Evolutionary conservation across 2,113 vertebrate genomes (phyloP).

Genomic region (Petrocephalus microphthalmus): DNA sequence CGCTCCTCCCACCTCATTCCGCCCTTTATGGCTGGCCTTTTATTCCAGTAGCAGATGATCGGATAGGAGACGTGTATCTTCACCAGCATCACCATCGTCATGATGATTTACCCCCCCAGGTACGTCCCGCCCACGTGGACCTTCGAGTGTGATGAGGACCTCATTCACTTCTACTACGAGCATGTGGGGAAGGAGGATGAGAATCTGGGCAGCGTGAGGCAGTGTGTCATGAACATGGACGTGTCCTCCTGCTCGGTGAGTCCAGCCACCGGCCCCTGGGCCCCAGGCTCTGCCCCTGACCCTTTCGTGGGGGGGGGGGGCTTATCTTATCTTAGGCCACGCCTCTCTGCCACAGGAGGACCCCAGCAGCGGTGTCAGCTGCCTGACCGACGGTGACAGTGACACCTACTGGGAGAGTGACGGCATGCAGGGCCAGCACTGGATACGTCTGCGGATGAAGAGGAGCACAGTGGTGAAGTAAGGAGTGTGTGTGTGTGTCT

Average conservation of each 20-base stretch:
- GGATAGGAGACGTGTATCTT: not conserved
- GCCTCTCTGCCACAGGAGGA: constrained; percentile 67
- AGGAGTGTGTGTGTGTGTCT: constrained; percentile 34
- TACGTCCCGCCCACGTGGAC: constrained; percentile 87
- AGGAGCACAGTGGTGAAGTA: constrained; percentile 94
- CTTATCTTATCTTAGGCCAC: not conserved
- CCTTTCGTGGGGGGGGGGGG: not conserved
- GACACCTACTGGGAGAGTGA: constrained; percentile 97
- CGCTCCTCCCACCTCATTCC: not conserved
- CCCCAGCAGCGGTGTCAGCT: constrained; percentile 73
- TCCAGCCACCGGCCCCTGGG: not conserved
- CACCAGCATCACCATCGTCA: not conserved
- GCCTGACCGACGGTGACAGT: constrained; percentile 81
- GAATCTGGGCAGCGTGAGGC: constrained; percentile 89
- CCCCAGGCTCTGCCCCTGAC: not conserved
- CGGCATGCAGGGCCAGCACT: constrained; percentile 93
- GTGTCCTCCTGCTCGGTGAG: constrained; percentile 85
- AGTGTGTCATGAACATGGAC: constrained; percentile 92
- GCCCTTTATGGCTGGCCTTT: not conserved
- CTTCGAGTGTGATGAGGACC: constrained; percentile 91
- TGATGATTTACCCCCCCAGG: constrained; percentile 47
- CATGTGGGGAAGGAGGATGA: constrained; percentile 92
- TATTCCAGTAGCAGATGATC: not conserved
- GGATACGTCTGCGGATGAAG: constrained; percentile 97
- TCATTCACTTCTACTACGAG: constrained; percentile 90